These are phyloP conservation scores for Drosophila planitibia DNA, from an alignment of 2,888 invertebrate species.

Conservation along the genomic window DNA sequence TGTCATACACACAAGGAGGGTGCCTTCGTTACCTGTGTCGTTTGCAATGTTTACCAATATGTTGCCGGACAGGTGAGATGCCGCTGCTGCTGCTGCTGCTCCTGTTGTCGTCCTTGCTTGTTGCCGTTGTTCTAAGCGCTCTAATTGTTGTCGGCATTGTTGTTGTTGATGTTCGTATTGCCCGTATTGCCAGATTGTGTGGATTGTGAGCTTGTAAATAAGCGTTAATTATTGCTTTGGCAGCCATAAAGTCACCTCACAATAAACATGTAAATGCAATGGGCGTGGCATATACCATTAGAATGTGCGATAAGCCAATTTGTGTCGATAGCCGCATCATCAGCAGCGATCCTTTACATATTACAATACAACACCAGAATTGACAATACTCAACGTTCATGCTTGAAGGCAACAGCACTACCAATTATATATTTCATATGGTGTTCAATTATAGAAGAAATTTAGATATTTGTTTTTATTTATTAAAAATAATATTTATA, in stretches of 20 bases:
- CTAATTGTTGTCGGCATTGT: conserved; percentile 44
- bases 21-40: conserved; percentile 33
- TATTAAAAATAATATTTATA: background rate
- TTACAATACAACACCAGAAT: background rate
- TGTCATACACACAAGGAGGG: conserved; percentile 49
- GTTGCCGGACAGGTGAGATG: conserved; percentile 59
- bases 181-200: conserved; percentile 26
- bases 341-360: conserved; percentile 1
- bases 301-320: conserved; percentile 60
- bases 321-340: conserved; percentile 20
- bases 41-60: conserved; percentile 64
- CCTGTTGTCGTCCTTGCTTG: conserved; percentile 17
- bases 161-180: conserved; percentile 20
- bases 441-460: background rate
- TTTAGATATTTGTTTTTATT: background rate
- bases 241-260: conserved; percentile 79
- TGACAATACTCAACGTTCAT: background rate
- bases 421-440: background rate
- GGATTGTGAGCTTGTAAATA: conserved; percentile 76
- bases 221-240: conserved; percentile 79
- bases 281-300: conserved; percentile 28
- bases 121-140: conserved; percentile 38
- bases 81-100: conserved; percentile 28
- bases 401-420: background rate
- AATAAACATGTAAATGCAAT: conserved; percentile 77